These are phyloP conservation scores for Bombyx mandarina DNA, from an alignment of 1,140 invertebrate species.

Conservation along the genomic window DNA sequence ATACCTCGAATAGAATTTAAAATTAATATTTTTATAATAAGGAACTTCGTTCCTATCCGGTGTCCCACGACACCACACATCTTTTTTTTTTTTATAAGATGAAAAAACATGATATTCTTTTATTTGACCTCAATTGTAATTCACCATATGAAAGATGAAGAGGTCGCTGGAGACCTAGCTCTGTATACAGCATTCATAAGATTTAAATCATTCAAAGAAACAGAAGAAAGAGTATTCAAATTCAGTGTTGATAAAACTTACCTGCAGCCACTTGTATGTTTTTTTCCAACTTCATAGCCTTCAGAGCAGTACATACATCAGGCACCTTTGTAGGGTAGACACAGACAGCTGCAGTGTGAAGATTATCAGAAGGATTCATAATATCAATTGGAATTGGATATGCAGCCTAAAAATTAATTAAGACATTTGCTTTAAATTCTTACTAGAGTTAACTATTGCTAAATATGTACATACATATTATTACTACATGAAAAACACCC, in stretches of 20 bases:
- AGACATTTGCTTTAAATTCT: neutral
- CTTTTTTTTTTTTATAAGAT: too few species aligned
- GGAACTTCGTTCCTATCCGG: too few species aligned
- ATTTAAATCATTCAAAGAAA: neutral
- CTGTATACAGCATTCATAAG: neutral
- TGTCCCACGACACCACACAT: too few species aligned
- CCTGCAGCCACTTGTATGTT: slow-evolving; percentile 84
- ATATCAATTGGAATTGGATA: slow-evolving; percentile 61
- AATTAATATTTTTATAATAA: too few species aligned
- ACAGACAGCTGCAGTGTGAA: slow-evolving; percentile 89
- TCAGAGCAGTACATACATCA: slow-evolving; percentile 78
- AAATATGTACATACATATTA: too few species aligned
- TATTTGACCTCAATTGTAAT: too few species aligned
- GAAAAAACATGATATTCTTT: too few species aligned
- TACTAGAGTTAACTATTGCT: too few species aligned
- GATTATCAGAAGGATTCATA: slow-evolving; percentile 22
- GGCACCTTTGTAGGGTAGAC: slow-evolving; percentile 90
- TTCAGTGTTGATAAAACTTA: slow-evolving; percentile 28
- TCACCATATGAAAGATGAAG: too few species aligned
- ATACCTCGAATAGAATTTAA: too few species aligned
- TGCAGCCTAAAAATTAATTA: slow-evolving; percentile 66
- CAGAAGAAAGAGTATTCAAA: neutral
- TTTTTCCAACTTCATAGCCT: slow-evolving; percentile 69
- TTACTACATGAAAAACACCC: too few species aligned
- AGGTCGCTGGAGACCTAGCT: too few species aligned